phyloP scores from a whole-genome alignment of 1,140 invertebrate genomes.

The Phocides pigmalion region DNA sequence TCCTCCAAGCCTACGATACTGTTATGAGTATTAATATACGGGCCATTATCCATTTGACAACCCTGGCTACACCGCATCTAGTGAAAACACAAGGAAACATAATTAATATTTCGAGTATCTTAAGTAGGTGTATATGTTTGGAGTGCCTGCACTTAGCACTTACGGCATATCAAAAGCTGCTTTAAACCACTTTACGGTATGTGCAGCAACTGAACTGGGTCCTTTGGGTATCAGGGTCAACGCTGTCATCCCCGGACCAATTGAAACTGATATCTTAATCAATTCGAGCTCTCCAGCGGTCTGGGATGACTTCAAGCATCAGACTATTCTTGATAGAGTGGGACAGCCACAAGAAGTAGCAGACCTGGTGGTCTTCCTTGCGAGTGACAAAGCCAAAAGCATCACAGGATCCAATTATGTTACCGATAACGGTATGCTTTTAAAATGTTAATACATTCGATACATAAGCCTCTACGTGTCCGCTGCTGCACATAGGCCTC shows the following conservation, averaged over 20 bases:
- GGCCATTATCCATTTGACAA: slow-evolving; percentile 24
- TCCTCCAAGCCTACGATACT: slow-evolving; percentile 30
- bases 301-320: slow-evolving; percentile 14
- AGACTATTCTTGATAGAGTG: slow-evolving; percentile 18
- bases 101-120: slow-evolving; percentile 37
- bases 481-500: no score
- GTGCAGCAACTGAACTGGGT: slow-evolving; percentile 30
- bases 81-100: slow-evolving; percentile 37
- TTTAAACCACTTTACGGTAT: slow-evolving; percentile 29
- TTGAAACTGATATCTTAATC: slow-evolving; percentile 31
- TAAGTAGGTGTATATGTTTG: no score
- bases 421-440: slow-evolving; percentile 35
- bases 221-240: slow-evolving; percentile 36
- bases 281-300: slow-evolving; percentile 1
- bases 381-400: slow-evolving; percentile 35
- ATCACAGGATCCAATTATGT: slow-evolving; percentile 35
- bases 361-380: slow-evolving; percentile 29
- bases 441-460: neutral
- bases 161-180: slow-evolving; percentile 40
- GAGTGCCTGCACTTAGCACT: neutral
- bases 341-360: slow-evolving; percentile 37
- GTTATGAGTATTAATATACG: slow-evolving; percentile 34
- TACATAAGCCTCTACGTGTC: no score
- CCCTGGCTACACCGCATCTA: slow-evolving; percentile 29
- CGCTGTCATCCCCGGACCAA: slow-evolving; percentile 35